Evolutionary conservation across 2,113 vertebrate genomes (phyloP).

Genomic region (Oenanthe oenanthe): DNA sequence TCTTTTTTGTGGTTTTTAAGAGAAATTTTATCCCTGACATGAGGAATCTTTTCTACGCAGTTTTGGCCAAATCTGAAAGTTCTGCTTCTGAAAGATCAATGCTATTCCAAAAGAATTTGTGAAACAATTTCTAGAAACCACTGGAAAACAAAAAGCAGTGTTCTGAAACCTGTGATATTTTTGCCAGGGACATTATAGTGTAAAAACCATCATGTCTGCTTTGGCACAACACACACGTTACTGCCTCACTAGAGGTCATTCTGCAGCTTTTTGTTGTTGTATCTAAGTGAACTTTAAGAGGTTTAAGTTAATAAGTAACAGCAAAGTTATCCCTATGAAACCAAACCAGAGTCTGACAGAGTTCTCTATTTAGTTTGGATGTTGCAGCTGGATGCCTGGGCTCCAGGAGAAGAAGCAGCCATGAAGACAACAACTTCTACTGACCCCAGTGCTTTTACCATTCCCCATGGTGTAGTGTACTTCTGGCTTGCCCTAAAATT

Average conservation of each 20-base stretch:
- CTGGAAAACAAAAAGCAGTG: not conserved
- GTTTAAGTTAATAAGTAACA: conserved; percentile 37
- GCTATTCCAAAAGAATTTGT: conserved; percentile 32
- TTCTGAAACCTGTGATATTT: not conserved
- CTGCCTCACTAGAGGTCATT: not conserved
- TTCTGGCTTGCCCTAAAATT: not conserved
- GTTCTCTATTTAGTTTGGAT: not conserved
- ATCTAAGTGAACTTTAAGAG: conserved; percentile 27
- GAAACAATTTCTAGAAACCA: conserved; percentile 32
- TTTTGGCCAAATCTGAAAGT: conserved; percentile 28
- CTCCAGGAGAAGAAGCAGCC: not conserved
- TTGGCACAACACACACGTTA: not conserved
- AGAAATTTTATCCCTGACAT: conserved; percentile 37
- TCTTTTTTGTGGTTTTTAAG: conserved; percentile 44
- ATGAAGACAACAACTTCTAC: not conserved
- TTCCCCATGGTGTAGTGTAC: not conserved
- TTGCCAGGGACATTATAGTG: not conserved
- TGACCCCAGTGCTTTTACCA: not conserved
- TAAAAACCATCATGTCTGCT: conserved; percentile 8
- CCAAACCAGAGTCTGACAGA: not conserved
- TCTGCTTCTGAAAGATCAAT: conserved; percentile 11
- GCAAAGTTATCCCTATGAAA: not conserved
- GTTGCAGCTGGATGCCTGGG: not conserved
- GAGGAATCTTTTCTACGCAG: not conserved
- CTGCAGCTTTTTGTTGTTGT: not conserved